These are phyloP conservation scores for Adelosebastes latens DNA, from an alignment of 2,797 vertebrate genomes.

Conservation along the genomic window DNA sequence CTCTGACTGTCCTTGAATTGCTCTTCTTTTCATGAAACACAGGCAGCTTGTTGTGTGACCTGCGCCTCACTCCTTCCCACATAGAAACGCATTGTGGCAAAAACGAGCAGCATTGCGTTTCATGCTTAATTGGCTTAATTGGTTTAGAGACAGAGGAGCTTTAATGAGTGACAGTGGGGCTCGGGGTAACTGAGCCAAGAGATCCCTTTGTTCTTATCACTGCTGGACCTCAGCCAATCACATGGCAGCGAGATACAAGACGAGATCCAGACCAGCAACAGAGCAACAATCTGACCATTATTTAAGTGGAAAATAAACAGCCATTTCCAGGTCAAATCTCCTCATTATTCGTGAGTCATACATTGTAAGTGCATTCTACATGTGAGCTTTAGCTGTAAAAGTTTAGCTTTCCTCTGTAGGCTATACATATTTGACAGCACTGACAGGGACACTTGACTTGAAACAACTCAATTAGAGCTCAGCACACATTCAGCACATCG, in stretches of 20 bases:
- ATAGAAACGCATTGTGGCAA: slow-evolving; percentile 38
- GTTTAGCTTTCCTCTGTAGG: background rate
- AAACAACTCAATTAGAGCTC: background rate
- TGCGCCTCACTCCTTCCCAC: slow-evolving; percentile 11
- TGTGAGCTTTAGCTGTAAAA: background rate
- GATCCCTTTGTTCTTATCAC: slow-evolving; percentile 65
- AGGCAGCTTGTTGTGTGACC: slow-evolving; percentile 25
- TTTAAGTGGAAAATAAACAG: slow-evolving; percentile 8
- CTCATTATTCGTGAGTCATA: background rate
- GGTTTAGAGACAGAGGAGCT: slow-evolving; percentile 66
- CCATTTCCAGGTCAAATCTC: background rate
- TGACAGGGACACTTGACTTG: background rate
- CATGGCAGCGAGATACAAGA: slow-evolving; percentile 39
- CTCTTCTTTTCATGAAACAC: slow-evolving; percentile 5
- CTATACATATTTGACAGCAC: background rate
- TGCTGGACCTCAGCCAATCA: slow-evolving; percentile 59
- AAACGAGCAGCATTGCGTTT: slow-evolving; percentile 66
- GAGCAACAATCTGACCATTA: slow-evolving; percentile 14
- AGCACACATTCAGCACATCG: background rate
- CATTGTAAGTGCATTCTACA: background rate
- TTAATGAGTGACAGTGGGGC: slow-evolving; percentile 61
- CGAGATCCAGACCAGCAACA: slow-evolving; percentile 38
- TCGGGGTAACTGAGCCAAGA: slow-evolving; percentile 68
- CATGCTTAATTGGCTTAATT: slow-evolving; percentile 78
- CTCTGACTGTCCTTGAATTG: slow-evolving; percentile 28